These are phyloP conservation scores for Rambutsinella grinnellia DNA, from an alignment of 2,888 invertebrate species.

Conservation along the genomic window DNA sequence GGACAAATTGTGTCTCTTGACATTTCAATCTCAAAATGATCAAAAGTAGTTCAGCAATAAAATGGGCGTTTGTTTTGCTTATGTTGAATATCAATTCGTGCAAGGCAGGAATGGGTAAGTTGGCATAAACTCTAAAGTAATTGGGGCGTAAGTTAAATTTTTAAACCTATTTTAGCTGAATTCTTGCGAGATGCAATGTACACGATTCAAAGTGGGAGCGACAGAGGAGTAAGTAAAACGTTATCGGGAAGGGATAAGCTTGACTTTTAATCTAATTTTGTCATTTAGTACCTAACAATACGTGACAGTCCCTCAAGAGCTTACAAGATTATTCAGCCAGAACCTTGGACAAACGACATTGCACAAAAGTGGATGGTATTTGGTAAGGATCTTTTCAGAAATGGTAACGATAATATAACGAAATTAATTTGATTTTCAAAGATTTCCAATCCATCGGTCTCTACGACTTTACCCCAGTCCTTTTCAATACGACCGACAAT, in stretches of 20 bases:
- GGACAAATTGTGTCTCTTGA: not conserved
- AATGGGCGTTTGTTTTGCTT: not conserved
- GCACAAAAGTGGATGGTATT: slow-evolving; percentile 51
- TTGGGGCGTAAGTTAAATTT: not conserved
- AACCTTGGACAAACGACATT: slow-evolving; percentile 26
- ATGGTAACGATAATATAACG: not conserved
- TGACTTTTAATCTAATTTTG: not conserved
- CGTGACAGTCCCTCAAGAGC: slow-evolving; percentile 16
- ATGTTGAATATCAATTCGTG: not conserved
- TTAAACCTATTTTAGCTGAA: slow-evolving; percentile 24
- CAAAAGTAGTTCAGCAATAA: not conserved
- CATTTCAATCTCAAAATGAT: not conserved
- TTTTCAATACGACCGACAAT: slow-evolving; percentile 48
- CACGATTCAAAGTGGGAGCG: slow-evolving; percentile 44
- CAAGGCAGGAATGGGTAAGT: slow-evolving; percentile 49
- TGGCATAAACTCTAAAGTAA: not conserved
- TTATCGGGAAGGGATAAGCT: not conserved
- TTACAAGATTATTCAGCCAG: slow-evolving; percentile 45
- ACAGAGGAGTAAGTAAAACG: slow-evolving; percentile 41
- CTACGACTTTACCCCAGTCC: slow-evolving; percentile 54
- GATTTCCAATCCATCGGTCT: slow-evolving; percentile 50
- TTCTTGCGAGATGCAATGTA: slow-evolving; percentile 47
- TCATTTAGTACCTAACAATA: slow-evolving; percentile 34
- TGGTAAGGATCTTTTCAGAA: slow-evolving; percentile 21
- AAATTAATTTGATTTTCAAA: slow-evolving; percentile 9